These are phyloP conservation scores for Perizoma flavofasciatum DNA, from an alignment of 2,888 invertebrate species.

Conservation along the genomic window DNA sequence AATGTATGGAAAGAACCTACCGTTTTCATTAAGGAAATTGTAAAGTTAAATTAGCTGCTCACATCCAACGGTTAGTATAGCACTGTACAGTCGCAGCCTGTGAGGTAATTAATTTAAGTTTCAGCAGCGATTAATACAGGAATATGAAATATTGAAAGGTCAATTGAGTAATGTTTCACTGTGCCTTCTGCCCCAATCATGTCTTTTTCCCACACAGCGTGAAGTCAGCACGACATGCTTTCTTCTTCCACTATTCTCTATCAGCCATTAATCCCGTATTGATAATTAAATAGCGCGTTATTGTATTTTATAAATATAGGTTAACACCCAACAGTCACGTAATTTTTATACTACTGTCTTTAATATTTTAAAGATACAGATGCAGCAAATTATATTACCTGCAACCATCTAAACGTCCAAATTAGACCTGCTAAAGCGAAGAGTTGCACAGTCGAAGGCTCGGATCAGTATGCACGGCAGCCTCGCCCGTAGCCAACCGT, in stretches of 20 bases:
- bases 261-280: no score
- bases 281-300: no score
- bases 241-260: no score
- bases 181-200: no score
- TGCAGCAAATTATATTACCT: constrained; percentile 12
- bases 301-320: no score
- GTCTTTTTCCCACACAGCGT: no score
- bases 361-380: no score
- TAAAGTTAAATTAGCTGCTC: constrained; percentile 45
- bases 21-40: constrained; percentile 51
- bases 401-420: constrained; percentile 11
- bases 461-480: constrained; percentile 55
- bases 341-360: no score
- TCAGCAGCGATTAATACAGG: constrained; percentile 2
- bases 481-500: constrained; percentile 24
- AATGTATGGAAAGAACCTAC: constrained; percentile 34
- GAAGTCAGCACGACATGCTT: no score
- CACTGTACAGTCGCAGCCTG: constrained; percentile 16
- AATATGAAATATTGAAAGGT: neutral
- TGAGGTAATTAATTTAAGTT: constrained; percentile 1
- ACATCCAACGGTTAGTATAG: constrained; percentile 22
- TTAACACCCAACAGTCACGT: no score
- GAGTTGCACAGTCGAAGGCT: constrained; percentile 18
- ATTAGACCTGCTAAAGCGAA: constrained; percentile 11
- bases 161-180: no score